Base-by-base conservation (phyloP, 2,888 invertebrate species). In the Ditylenchus weischeri region DNA sequence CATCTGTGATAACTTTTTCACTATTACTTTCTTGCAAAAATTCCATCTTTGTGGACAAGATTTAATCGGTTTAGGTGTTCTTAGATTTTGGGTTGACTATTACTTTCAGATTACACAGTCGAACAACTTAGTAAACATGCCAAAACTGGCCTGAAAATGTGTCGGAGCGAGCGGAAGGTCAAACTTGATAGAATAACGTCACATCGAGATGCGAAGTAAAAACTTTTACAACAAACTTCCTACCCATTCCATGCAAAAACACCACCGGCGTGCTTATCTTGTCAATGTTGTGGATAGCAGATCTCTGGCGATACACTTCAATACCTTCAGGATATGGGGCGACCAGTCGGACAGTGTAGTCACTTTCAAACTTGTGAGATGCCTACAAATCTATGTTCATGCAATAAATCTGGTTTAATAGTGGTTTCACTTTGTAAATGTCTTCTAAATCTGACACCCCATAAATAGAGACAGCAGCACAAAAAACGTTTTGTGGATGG, bases 301-400 rank as follows among this genome's bases (percentile, higher is more conserved):
- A 71, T 18, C 84, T 73, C 19, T 83, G 77, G 7, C 76, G 64
- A 68, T 82, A 84, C 6, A 75, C 61, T 1, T 62, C 64, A n/a
- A 63, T 66, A 50, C 68, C 69, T 62, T 76, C 77, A 8, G 78
- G 78, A 38, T 72, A 75, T 35, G 71, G 72, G 13, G 81, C 84
- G 36, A 85, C 76, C 11, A 85, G 73, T 0, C 58, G 66, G 66
- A 83, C 83, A 61, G 84, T 76, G 76, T 85, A 85, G 35, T 83
- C 81, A 60, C 83, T 77, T 74, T 85, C 85, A 79, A 85, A 84
- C 75, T 85, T 85, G 75, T 85, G 85, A 3, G 85, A 84, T 57
- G 85, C 84, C 23, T 72, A 59, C 38, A 78, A 64, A 1, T 68
- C 15, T 13, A 43, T 29, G 5, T 29, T 29, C 5, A 29, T 29